These are phyloP conservation scores for Melanotaenia trifasciata DNA, from an alignment of 2,797 vertebrate species.

Conservation along the genomic window DNA sequence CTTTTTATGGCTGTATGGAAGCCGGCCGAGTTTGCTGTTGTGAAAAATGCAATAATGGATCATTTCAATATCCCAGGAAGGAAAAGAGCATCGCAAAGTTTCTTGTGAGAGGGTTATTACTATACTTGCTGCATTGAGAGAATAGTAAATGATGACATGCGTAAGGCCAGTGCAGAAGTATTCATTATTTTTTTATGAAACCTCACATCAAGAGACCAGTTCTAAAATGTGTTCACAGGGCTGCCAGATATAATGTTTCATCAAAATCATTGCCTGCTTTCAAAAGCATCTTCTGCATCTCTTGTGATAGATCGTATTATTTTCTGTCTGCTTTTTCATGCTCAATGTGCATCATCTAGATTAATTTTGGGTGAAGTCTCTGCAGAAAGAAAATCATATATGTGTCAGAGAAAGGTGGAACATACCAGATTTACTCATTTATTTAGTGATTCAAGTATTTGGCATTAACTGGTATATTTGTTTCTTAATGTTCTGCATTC, in stretches of 20 bases:
- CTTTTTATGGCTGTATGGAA: constrained; percentile 54
- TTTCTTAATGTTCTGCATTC: neutral
- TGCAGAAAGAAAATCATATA: constrained; percentile 59
- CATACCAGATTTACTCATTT: neutral
- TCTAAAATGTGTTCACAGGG: constrained; percentile 45
- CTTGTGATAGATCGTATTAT: constrained; percentile 65
- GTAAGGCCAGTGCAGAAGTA: constrained; percentile 52
- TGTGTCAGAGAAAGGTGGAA: constrained; percentile 52
- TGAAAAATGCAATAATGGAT: constrained; percentile 62
- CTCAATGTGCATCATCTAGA: constrained; percentile 63
- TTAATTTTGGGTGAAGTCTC: constrained; percentile 72
- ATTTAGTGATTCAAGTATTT: neutral
- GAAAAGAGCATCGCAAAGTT: constrained; percentile 57
- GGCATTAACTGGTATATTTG: constrained; percentile 1
- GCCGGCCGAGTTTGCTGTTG: constrained; percentile 53
- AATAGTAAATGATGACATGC: constrained; percentile 60
- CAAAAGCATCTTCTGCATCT: constrained; percentile 41
- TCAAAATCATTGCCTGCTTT: constrained; percentile 38
- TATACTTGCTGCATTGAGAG: constrained; percentile 63
- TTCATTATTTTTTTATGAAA: constrained; percentile 65
- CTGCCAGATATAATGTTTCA: constrained; percentile 58
- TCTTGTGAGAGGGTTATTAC: constrained; percentile 63
- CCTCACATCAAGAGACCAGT: constrained; percentile 35
- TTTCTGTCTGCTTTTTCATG: constrained; percentile 63
- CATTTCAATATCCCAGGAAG: constrained; percentile 57